Evolutionary conservation across 2,888 invertebrate species (phyloP).

Genomic region (Scelioninae gen. 1): DNA sequence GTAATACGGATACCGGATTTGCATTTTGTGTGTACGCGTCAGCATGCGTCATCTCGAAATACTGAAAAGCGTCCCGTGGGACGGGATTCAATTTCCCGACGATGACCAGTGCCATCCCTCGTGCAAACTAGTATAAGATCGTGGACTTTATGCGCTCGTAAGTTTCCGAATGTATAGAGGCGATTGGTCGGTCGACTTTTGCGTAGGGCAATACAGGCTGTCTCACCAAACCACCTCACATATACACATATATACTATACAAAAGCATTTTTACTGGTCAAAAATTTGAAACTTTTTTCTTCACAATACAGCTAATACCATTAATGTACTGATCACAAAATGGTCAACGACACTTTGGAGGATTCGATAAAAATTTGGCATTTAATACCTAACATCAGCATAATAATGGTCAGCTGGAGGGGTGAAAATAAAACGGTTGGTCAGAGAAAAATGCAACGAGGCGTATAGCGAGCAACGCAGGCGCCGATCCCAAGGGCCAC

Average conservation of each 20-base stretch:
- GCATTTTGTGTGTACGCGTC: constrained; percentile 75
- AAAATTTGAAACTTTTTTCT: constrained; percentile 17
- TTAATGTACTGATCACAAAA: constrained; percentile 33
- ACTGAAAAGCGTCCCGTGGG: constrained; percentile 78
- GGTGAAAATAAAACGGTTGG: constrained; percentile 62
- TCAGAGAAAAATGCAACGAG: constrained; percentile 71
- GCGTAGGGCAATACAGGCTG: constrained; percentile 42
- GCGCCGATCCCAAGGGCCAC: constrained; percentile 77
- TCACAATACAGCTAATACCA: constrained; percentile 12
- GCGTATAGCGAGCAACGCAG: constrained; percentile 59
- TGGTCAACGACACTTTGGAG: constrained; percentile 54
- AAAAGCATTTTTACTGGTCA: constrained; percentile 26
- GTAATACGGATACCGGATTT: constrained; percentile 69
- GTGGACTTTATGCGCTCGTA: constrained; percentile 82
- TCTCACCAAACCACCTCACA: constrained; percentile 30
- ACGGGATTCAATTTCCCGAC: constrained; percentile 84
- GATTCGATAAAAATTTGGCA: constrained; percentile 22
- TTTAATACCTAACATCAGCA: constrained; percentile 47
- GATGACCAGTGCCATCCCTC: constrained; percentile 82
- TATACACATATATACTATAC: not conserved
- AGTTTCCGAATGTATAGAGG: constrained; percentile 78
- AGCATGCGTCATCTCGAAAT: constrained; percentile 80
- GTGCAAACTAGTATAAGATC: constrained; percentile 74
- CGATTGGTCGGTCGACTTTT: constrained; percentile 67
- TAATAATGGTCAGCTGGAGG: constrained; percentile 64